Conservation (phyloP, 2,797 vertebrate species). For the Alauda arvensis region DNA sequence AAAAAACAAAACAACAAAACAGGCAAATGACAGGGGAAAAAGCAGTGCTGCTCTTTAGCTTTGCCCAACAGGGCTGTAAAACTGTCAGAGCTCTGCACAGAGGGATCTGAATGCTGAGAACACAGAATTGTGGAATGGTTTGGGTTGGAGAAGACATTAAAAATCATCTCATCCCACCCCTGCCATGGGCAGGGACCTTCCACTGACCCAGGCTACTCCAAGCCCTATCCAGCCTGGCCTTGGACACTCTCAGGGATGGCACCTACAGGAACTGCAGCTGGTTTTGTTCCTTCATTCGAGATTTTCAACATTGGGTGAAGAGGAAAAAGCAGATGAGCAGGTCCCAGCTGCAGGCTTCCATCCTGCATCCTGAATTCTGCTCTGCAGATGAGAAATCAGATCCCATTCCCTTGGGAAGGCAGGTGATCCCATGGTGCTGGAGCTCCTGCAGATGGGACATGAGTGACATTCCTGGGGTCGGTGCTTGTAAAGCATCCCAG, state of each 20-base stretch:
- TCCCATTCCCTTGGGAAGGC: neutral
- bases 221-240: neutral
- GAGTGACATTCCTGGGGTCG: neutral
- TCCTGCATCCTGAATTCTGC: neutral
- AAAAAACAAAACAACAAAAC: too few relatives aligned
- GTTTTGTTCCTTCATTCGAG: fast-evolving
- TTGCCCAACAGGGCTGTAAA: neutral
- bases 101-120: neutral
- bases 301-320: neutral
- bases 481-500: neutral
- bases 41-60: neutral
- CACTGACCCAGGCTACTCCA: neutral
- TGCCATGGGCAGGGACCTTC: neutral
- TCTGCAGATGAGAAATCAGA: neutral
- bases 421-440: neutral
- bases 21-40: neutral
- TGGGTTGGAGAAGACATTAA: neutral
- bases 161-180: neutral
- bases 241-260: neutral
- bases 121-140: neutral
- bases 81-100: neutral
- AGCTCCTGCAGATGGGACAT: neutral
- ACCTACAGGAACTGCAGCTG: neutral
- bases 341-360: fast-evolving
- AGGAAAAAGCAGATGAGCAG: neutral